Conservation (phyloP, 2,113 vertebrate genomes). For the Semicossyphus pulcher region DNA sequence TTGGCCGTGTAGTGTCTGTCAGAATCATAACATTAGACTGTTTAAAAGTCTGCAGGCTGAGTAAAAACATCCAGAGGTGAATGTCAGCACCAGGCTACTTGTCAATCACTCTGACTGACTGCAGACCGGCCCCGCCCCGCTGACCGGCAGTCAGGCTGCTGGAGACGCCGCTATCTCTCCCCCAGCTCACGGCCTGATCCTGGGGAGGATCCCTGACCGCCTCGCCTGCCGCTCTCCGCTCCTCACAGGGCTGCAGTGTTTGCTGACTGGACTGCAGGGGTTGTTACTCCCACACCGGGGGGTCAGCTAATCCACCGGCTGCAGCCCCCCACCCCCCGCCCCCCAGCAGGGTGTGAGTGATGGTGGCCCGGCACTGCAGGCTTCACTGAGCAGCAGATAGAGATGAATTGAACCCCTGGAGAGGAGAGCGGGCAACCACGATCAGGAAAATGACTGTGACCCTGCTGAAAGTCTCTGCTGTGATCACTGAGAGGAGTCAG, state of each 20-base stretch:
- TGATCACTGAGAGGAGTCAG: conserved; percentile 56
- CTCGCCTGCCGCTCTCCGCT: conserved; percentile 30
- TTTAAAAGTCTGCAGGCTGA: background rate
- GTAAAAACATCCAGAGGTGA: conserved; percentile 3
- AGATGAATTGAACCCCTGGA: conserved; percentile 51
- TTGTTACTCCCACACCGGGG: conserved; percentile 65
- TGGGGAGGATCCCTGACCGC: conserved; percentile 69
- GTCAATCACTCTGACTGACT: conserved; percentile 53
- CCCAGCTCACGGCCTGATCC: conserved; percentile 50
- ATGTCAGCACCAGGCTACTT: conserved; percentile 24
- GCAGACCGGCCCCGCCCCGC: conserved; percentile 49
- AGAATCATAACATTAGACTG: background rate
- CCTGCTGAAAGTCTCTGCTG: conserved; percentile 48
- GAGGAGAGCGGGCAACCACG: conserved; percentile 17
- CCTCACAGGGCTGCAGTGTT: conserved; percentile 45
- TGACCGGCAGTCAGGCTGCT: conserved; percentile 65
- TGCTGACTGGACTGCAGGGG: conserved; percentile 66
- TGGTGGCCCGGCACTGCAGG: conserved; percentile 44
- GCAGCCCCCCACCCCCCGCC: too few relatives aligned
- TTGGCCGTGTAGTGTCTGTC: too few relatives aligned
- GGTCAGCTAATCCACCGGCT: conserved; percentile 66
- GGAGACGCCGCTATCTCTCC: conserved; percentile 78
- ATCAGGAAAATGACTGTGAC: conserved; percentile 56
- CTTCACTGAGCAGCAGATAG: conserved; percentile 62
- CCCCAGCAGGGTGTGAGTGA: conserved; percentile 67